A percentile compares a stretch with the other conserved stretches of the same genome.
Conservation (phyloP, 2,113 vertebrate genomes). For the Sinocyclocheilus grahami region DNA sequence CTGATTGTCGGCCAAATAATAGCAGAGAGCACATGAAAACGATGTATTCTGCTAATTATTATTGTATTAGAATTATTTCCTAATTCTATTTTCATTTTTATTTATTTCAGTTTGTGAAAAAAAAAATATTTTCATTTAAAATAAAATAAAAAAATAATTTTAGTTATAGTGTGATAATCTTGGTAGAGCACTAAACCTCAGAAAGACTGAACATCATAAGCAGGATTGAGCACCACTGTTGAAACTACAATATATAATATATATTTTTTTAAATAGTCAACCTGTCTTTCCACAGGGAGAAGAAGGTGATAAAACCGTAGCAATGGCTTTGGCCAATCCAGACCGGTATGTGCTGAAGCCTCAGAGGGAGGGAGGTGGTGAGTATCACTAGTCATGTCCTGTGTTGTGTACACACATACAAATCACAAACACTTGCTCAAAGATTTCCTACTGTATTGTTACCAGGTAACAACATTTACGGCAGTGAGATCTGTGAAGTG, state of each 20-base stretch:
- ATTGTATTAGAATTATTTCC: too few species aligned
- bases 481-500: slow-evolving; percentile 82
- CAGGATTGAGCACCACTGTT: not conserved
- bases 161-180: too few species aligned
- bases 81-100: too few species aligned
- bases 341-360: slow-evolving; percentile 91
- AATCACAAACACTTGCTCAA: not conserved
- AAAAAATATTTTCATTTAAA: too few species aligned
- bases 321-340: slow-evolving; percentile 81
- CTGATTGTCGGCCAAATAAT: too few species aligned
- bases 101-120: too few species aligned
- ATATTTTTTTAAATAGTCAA: not conserved
- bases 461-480: slow-evolving; percentile 91
- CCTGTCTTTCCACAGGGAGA: slow-evolving; percentile 75
- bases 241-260: not conserved
- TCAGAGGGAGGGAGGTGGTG: slow-evolving; percentile 96
- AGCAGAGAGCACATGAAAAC: too few species aligned
- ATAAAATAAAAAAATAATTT: too few species aligned
- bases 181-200: not conserved
- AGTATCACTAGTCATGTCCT: not conserved
- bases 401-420: not conserved
- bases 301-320: slow-evolving; percentile 84
- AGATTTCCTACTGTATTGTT: not conserved
- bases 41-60: too few species aligned
- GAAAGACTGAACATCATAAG: not conserved